Base-by-base conservation (phyloP, 2,888 invertebrate genomes). In the Drosophila mulleri region DNA sequence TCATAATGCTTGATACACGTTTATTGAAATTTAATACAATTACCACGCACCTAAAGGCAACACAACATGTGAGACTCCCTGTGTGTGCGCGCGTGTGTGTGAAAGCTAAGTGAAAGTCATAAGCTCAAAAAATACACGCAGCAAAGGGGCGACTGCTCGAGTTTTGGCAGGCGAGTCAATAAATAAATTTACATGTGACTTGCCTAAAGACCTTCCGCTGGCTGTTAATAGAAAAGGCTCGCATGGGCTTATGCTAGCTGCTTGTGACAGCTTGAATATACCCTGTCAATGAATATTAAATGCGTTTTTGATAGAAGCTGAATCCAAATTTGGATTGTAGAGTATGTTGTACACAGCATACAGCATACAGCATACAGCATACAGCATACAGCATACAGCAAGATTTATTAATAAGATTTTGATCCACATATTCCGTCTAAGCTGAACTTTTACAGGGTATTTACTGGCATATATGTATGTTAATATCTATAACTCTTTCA, bases 11-110 rank as follows among this genome's bases (percentile, higher is more conserved):
- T 61, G 67, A 69, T 44, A 39, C 53, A 65, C 56, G 50, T 76
- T 84, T 84, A 82, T 84, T 84, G 88, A 84, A 87, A 82, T 87
- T 82, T 82, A 88, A 84, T 88, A 88, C 88, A 88, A 88, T 84
- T 82, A 77, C 72, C 81, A 72, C 44, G 44, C 50, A 69, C 57
- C 67, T 65, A 54, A 53, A 32, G 62, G 64, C 62, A 60, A 16
- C 32, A 12, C 32, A 12, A 16, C 14, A 9, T 23, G 29, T 37
- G 50, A 29, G 37, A 37, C 37, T 37, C 14, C 4, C 12, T 9
- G 32, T 47, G 47, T 29, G 44, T 16, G 54, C 23, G 41, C 4
- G 35, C 23, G 42, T 39, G 56, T 52, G 57, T 58, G 53, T 60
- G 62, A 2, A 50, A 60, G 71, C 45, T 48, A 73, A 73, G 74